A percentile compares a stretch with the other conserved stretches of the same genome.
phyloP scores from a whole-genome alignment of 2,888 invertebrate genomes.

The Thymelicus lineola region DNA sequence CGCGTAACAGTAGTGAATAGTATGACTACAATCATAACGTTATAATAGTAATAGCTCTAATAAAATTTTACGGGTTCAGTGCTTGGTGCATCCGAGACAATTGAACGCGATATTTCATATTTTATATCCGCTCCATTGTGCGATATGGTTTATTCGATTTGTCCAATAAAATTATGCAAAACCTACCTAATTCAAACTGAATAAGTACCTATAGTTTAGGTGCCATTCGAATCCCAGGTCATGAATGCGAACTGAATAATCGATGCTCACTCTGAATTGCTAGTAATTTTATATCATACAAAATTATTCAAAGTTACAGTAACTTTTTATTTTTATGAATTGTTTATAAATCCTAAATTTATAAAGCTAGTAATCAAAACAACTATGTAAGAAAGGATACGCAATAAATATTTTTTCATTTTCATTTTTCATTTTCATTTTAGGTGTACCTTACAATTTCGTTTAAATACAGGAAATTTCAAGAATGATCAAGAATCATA shows the following conservation, averaged over 20 bases:
- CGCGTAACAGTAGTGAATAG: conserved; percentile 56
- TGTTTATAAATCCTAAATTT: too few relatives aligned
- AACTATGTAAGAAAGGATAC: too few relatives aligned
- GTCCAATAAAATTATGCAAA: conserved; percentile 31
- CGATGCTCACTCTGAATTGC: neutral
- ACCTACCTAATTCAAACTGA: conserved; percentile 19
- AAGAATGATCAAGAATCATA: too few relatives aligned
- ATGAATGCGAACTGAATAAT: neutral
- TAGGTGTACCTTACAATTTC: too few relatives aligned
- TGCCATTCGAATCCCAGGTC: neutral
- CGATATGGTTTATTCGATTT: conserved; percentile 22
- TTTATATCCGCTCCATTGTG: conserved; percentile 27
- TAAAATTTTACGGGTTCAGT: conserved; percentile 58
- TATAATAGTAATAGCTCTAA: conserved; percentile 45
- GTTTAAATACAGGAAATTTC: too few relatives aligned
- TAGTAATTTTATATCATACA: neutral
- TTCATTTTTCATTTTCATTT: too few relatives aligned
- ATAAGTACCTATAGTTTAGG: conserved; percentile 14
- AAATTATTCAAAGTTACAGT: too few relatives aligned
- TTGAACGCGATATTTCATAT: conserved; percentile 28
- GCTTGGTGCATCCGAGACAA: conserved; percentile 28
- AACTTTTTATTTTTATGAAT: too few relatives aligned
- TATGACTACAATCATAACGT: conserved; percentile 31
- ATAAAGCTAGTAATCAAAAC: too few relatives aligned
- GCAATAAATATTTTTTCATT: too few relatives aligned